These are phyloP conservation scores for Petrolisthes manimaculis DNA, from an alignment of 2,888 invertebrate species.

Conservation along the genomic window DNA sequence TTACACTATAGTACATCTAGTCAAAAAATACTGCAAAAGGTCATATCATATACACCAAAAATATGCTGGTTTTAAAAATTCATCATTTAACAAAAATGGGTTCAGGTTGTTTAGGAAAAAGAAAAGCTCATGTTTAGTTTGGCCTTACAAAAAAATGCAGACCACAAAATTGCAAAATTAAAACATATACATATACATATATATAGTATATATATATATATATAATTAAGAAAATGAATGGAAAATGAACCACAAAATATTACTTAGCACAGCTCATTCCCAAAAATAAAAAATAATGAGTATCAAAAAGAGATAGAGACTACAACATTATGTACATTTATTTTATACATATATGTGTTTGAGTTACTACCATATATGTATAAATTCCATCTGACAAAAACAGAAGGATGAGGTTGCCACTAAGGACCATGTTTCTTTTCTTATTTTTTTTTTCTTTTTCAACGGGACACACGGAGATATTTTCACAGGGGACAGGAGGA, in stretches of 20 bases:
- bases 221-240: background rate
- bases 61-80: slow-evolving; percentile 47
- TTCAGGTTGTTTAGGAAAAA: slow-evolving; percentile 43
- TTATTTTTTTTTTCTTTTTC: background rate
- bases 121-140: slow-evolving; percentile 46
- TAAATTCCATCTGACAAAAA: slow-evolving; percentile 35
- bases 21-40: slow-evolving; percentile 44
- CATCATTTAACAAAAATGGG: slow-evolving; percentile 29
- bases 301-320: slow-evolving; percentile 21
- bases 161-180: slow-evolving; percentile 33
- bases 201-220: background rate
- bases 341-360: slow-evolving; percentile 55
- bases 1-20: slow-evolving; percentile 52
- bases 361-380: slow-evolving; percentile 46
- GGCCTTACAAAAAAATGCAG: slow-evolving; percentile 54
- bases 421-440: slow-evolving; percentile 32
- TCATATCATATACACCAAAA: slow-evolving; percentile 52
- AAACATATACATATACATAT: slow-evolving; percentile 25
- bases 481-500: slow-evolving; percentile 27
- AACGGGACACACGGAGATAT: slow-evolving; percentile 41
- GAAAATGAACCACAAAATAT: slow-evolving; percentile 13
- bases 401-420: slow-evolving; percentile 33
- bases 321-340: slow-evolving; percentile 53
- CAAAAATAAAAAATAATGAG: slow-evolving; percentile 29
- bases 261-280: slow-evolving; percentile 55